phyloP scores from a whole-genome alignment of 2,888 invertebrate species.

The Cerastis leucographa region DNA sequence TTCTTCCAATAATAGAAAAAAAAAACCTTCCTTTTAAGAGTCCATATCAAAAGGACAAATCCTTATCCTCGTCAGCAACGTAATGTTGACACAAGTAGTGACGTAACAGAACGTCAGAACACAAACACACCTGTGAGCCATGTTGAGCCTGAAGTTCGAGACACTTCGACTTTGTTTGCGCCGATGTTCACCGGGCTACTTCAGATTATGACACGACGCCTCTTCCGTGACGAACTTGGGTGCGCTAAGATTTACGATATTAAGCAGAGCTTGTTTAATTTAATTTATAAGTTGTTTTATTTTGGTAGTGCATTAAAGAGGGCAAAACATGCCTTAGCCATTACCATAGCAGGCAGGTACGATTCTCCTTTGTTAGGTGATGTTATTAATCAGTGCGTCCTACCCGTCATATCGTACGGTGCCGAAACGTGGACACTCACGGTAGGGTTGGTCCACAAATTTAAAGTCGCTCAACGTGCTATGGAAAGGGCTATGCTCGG shows the following conservation, averaged over 20 bases:
- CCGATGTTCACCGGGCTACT: slow-evolving; percentile 60
- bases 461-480: no score
- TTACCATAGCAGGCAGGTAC: no score
- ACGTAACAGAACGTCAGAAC: slow-evolving; percentile 82
- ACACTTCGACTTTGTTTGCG: slow-evolving; percentile 67
- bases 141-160: slow-evolving; percentile 50
- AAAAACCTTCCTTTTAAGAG: neutral
- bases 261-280: neutral
- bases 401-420: no score
- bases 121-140: slow-evolving; percentile 79
- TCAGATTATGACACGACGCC: slow-evolving; percentile 20
- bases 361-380: no score
- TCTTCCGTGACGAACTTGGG: slow-evolving; percentile 48
- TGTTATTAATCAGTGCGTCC: no score
- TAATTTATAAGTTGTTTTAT: neutral
- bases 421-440: no score
- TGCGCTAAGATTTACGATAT: slow-evolving; percentile 36
- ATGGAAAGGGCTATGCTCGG: no score
- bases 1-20: neutral
- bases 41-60: neutral
- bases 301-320: no score
- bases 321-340: no score
- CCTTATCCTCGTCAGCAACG: slow-evolving; percentile 27
- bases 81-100: slow-evolving; percentile 51
- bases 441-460: no score